Evolutionary conservation across 2,888 invertebrate genomes (phyloP), one percentile per base, ranked within the genome.

Genomic region (Labia minor): DNA sequence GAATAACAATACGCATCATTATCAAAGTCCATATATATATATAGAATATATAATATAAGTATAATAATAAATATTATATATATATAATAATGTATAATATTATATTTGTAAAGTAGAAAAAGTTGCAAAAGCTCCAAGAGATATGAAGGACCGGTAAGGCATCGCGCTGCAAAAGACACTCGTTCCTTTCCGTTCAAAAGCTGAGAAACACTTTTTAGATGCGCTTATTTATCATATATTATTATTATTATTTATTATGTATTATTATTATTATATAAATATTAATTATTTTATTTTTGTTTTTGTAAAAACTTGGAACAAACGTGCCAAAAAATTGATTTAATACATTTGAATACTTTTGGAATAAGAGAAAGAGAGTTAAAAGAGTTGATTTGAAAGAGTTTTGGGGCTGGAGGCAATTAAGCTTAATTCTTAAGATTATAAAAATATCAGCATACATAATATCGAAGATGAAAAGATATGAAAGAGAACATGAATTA

Each of bases 1-100:
- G 49, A 49, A 49, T 49, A 49, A 49, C 49, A 49, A 49, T 49
- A 49, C 49, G 49, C 49, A 49, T 49, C 49, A 49, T 49, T 49
- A 49, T 49, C 49, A 49, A 49, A 49, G 49, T 49, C 49, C 49
- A 49, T 49, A 49, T 49, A 49, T 49, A 49, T 49, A 49, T 49
- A 49, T 49, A 49, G 49, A 49, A 49, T 49, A 49, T 49, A 49
- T 49, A 49, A 49, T 49, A 49, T 49, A 49, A 4, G 49, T 49
- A 49, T 49, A 49, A 49, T 49, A 49, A 49, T 49, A 49, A 49
- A 49, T 49, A 49, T 49, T 49, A n/a, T 49, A n/a, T 49, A 10
- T 49, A 49, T 10, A 49, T 49, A 49, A 49, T 49, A 10, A 49
- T 49, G 49, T 49, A 49, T 49, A 49, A 49, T 49, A 49, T 49